Evolutionary conservation across 2,797 vertebrate species (phyloP), one percentile per base, ranked within the genome.

Genomic region (Varecia variegata): DNA sequence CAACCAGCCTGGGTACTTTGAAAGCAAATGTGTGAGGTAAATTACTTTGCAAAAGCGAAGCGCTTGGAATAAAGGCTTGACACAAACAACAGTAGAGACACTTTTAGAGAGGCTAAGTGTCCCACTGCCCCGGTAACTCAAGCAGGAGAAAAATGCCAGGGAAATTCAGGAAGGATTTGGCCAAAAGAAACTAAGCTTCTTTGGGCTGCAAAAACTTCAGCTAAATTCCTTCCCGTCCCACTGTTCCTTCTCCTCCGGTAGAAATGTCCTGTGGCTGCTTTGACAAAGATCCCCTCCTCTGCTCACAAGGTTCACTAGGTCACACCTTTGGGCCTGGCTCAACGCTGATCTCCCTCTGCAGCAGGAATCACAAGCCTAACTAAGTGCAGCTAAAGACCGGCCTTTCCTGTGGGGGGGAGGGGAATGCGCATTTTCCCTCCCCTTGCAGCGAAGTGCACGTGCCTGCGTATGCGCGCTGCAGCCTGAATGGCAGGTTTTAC

Each of bases 351-450:
- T 50, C 12, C 62, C 4, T 11, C 5, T 12, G 62, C 11, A 52
- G 43, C 38, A 74, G 79, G 20, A 65, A 14, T 76, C 58, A 65
- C 27, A 35, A 25, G 3, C 40, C 23, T 25, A 7, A 70, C 7
- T 9, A 7, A 38, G 20, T 0, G 30, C 18, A 18, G 10, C 25
- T 56, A 23, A 5, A 68, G n/a, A 35, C 1, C 3, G 5, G 3
- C 15, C 10, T 27, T 25, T 21, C 7, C 60, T 8, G 3, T 35
- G 21, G 6, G 76, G 35, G 3, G n/a, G 30, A n/a, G 27, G 7
- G 10, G 15, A 9, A 25, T 32, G 43, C 4, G 12, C 25, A 9
- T 45, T 18, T 47, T 84, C 62, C 38, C 40, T 74, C 56, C 38
- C 9, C 38, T 7, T 7, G 21, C 27, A 8, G 88, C 50, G 0